These are phyloP conservation scores for Eremobia ochroleuca DNA, from an alignment of 2,888 invertebrate species.

Conservation along the genomic window DNA sequence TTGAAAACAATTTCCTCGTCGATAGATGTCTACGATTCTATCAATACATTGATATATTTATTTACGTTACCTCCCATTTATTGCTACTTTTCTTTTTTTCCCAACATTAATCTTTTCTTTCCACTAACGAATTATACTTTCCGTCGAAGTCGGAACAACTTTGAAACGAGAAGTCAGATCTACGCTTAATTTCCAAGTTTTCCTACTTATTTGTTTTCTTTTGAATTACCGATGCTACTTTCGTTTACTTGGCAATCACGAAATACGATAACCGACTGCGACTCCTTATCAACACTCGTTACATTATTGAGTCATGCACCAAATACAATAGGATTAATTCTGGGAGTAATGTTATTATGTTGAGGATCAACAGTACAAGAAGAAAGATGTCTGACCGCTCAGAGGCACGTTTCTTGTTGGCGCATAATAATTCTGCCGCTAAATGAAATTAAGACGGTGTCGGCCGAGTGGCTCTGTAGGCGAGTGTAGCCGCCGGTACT, in stretches of 20 bases:
- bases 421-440: conserved; percentile 70
- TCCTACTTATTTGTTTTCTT: conserved; percentile 56
- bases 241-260: conserved; percentile 23
- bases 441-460: conserved; percentile 73
- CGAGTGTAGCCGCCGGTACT: conserved; percentile 1
- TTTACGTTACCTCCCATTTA: conserved; percentile 54
- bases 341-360: conserved; percentile 28
- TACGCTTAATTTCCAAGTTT: conserved; percentile 56
- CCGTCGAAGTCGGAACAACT: conserved; percentile 57
- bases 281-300: neutral
- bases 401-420: conserved; percentile 55
- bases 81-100: conserved; percentile 45
- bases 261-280: conserved; percentile 2
- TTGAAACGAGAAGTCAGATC: conserved; percentile 54
- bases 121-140: conserved; percentile 58
- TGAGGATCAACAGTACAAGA: conserved; percentile 14
- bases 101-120: conserved; percentile 58
- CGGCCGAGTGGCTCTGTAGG: conserved; percentile 33
- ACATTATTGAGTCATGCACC: conserved; percentile 1
- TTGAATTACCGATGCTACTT: conserved; percentile 53
- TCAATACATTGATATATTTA: conserved; percentile 62
- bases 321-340: conserved; percentile 22
- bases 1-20: conserved; percentile 68
- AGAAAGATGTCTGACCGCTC: conserved; percentile 61
- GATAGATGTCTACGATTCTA: conserved; percentile 61